phyloP scores from a whole-genome alignment of 2,888 invertebrate species.

The Drosophila affinis region DNA sequence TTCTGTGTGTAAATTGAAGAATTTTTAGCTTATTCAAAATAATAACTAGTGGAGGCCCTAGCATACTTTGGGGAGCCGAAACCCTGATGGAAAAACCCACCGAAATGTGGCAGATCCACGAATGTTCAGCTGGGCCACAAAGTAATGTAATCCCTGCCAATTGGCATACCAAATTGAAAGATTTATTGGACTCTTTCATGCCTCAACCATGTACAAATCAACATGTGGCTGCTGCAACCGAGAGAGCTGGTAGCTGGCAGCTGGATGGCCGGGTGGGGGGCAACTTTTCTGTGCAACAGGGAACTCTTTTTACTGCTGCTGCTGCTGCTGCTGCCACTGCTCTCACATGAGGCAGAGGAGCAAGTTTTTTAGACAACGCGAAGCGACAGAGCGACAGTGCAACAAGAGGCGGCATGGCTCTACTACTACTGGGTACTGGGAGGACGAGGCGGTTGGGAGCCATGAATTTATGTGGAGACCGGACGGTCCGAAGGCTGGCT shows the following conservation, averaged over 20 bases:
- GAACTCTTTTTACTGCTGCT: constrained; percentile 17
- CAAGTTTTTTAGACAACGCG: constrained; percentile 41
- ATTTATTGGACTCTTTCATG: constrained; percentile 39
- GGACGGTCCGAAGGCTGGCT: constrained; percentile 27
- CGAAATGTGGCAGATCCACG: no score
- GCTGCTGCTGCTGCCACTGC: constrained; percentile 5
- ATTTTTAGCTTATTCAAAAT: no score
- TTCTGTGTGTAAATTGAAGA: background rate
- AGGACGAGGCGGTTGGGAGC: constrained; percentile 30
- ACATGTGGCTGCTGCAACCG: constrained; percentile 37
- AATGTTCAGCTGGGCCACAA: no score
- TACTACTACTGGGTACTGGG: constrained; percentile 6
- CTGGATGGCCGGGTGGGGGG: no score
- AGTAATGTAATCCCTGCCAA: background rate
- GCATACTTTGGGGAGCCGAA: no score
- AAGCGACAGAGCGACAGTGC: constrained; percentile 15
- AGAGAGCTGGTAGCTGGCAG: background rate
- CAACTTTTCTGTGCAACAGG: background rate
- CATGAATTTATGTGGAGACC: constrained; percentile 44
- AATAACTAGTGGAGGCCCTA: no score
- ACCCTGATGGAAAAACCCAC: no score
- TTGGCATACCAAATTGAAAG: constrained; percentile 31
- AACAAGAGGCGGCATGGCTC: constrained; percentile 25
- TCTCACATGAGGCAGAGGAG: constrained; percentile 28
- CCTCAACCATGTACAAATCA: constrained; percentile 27